Base-by-base conservation (phyloP, 2,113 vertebrate species). In the Paracanthobrama guichenoti region DNA sequence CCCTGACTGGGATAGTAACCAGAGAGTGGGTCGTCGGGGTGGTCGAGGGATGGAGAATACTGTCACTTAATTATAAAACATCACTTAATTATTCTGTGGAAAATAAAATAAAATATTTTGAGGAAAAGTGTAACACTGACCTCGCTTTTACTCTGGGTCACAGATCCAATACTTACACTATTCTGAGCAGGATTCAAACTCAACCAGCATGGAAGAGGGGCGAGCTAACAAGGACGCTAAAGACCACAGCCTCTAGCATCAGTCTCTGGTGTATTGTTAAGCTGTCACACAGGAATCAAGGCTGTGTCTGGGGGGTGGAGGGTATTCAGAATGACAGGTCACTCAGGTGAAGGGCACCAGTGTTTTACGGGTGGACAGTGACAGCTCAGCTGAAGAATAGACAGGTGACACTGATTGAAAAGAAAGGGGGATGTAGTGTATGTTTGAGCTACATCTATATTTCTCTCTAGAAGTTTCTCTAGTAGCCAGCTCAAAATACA, bases 291-390 rank as follows among this genome's bases (percentile, higher is more conserved):
- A 59, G 57, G 59, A 79, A 79, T 79, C 42, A 46, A 48, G 18
- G 59, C 16, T 79, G 75, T 69, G 62, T 75, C 69, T 83, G 55
- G 24, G 62, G 16, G 79, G 26, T 71, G 77, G 76, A 62, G 73
- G 64, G 76, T 26, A 81, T 85, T 87, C 44, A 59, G 83, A 83
- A 53, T 88, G 84, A 83, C 87, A 83, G 69, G 57, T 85, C 84
- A 69, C 67, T 88, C 83, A 87, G 79, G 83, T 85, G 60, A 77
- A 75, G 75, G 82, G 71, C 74, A 71, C 26, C 55, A 57, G 86
- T 85, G 80, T 73, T 84, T 72, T 84, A 82, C 42, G 69, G 83
- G 60, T 77, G 53, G 69, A 57, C 50, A 83, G 76, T 71, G 77
- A 84, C 77, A 84, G 82, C 86, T 84, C 81, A 48, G 39, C 44